Evolutionary conservation across 1,140 invertebrate species (phyloP).

Genomic region (Meloidogyne floridensis): DNA sequence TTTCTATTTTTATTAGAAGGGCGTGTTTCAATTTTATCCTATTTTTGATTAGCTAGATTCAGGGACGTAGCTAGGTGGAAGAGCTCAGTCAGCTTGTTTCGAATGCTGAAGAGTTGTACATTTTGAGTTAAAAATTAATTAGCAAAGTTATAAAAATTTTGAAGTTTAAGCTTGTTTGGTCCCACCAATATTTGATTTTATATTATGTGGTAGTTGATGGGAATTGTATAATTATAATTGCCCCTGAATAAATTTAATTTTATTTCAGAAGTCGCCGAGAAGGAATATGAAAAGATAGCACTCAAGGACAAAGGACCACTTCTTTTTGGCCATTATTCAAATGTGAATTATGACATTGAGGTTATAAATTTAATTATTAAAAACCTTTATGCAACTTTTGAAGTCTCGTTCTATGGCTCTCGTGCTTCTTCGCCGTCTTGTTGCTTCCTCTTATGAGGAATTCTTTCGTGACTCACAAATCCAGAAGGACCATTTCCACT

Average conservation of each 20-base stretch:
- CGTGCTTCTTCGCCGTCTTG: conserved; percentile 83
- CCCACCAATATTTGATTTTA: not conserved
- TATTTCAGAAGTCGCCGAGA: conserved; percentile 75
- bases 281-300: conserved; percentile 69
- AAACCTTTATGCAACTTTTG: conserved; percentile 14
- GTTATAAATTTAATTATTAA: conserved; percentile 15
- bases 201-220: too few relatives aligned
- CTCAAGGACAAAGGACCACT: conserved; percentile 51
- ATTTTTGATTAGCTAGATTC: too few relatives aligned
- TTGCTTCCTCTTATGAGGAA: conserved; percentile 84
- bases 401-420: conserved; percentile 80
- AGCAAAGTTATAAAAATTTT: too few relatives aligned
- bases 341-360: conserved; percentile 45
- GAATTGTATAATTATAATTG: too few relatives aligned
- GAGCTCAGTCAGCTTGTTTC: too few relatives aligned
- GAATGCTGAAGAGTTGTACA: too few relatives aligned
- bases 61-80: too few relatives aligned
- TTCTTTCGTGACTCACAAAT: conserved; percentile 78
- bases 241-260: not conserved
- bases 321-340: conserved; percentile 61
- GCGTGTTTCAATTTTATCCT: too few relatives aligned
- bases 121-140: too few relatives aligned
- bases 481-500: conserved; percentile 82
- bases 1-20: too few relatives aligned
- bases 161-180: too few relatives aligned